Base-by-base conservation (phyloP, 1,140 invertebrate species). In the Temnothorax curvispinosus region DNA sequence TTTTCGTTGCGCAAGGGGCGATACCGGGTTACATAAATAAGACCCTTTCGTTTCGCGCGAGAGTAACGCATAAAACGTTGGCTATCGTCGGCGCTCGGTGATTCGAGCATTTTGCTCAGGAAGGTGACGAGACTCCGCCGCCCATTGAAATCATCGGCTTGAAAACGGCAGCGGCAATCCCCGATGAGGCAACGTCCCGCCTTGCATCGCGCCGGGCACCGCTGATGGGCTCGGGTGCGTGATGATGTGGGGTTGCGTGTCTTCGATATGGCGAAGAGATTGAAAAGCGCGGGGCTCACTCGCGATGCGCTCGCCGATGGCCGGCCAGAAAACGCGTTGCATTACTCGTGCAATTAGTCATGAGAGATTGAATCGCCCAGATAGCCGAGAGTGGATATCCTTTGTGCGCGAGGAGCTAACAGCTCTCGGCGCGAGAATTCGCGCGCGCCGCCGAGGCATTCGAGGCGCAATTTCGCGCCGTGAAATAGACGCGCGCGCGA, bases 71-170 rank as follows among this genome's bases (percentile, higher is more conserved):
- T 38, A 56, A n/a, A 52, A 60, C 27, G 27, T 32, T n/a, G 15
- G n/a, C 21, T 27, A 15, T 27, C 32, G 50, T 77, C 47, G 58
- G 58, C 21, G 41, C 15, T 41, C 74, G 60, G 58, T 54, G 72
- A 76, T 76, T 64, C 32, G 81, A 77, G n/a, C 72, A 52, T 56
- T 78, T 54, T 78, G 82, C 50, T 64, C 74, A 35, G n/a, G 67
- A 71, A 72, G 67, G 52, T 77, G 81, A 87, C 64, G 72, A 87
- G 72, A 44, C 69, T 85, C 21, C 69, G 13, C 32, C 65, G 80
- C 38, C 32, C 64, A 77, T 85, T 82, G 86, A 87, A 87, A 81
- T 85, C 86, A 85, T 76, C 81, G n/a, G 76, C 35, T 85, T 67
- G 80, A 85, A 85, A 84, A 84, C 77, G 27, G 44, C 21, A 77